These are phyloP conservation scores for Caloenas nicobarica DNA, from an alignment of 2,113 vertebrate genomes.

Conservation along the genomic window DNA sequence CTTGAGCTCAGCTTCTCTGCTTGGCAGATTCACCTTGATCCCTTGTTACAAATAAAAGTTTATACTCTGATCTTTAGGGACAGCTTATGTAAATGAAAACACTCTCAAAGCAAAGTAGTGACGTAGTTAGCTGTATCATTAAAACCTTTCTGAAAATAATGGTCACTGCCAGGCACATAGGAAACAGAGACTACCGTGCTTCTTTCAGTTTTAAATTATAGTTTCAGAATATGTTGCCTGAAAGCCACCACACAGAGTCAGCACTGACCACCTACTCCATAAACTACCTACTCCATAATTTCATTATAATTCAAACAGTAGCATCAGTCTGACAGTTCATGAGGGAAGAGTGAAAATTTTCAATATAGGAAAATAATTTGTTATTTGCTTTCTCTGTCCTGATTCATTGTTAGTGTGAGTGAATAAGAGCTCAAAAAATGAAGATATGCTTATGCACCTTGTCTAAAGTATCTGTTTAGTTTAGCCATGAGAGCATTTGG, in stretches of 20 bases:
- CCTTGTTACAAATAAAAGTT: neutral
- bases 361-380: neutral
- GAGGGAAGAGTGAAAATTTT: neutral
- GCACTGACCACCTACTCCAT: neutral
- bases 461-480: neutral
- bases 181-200: neutral
- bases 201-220: neutral
- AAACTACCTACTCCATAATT: neutral
- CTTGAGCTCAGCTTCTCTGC: neutral
- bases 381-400: neutral
- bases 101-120: neutral
- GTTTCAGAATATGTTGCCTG: neutral
- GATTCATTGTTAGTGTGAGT: neutral
- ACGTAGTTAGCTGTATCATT: neutral
- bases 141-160: neutral
- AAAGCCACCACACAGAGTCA: neutral
- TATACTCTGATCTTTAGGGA: slow-evolving; percentile 1
- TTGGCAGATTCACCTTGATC: neutral
- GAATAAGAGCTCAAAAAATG: neutral
- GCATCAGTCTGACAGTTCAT: neutral
- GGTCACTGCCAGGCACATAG: neutral
- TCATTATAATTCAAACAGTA: neutral
- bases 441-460: neutral
- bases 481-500: neutral
- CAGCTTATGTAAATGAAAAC: slow-evolving; percentile 2